A percentile compares a stretch with the other conserved stretches of the same genome.
phyloP scores from a whole-genome alignment of 2,113 vertebrate genomes.

The Steatornis caripensis region DNA sequence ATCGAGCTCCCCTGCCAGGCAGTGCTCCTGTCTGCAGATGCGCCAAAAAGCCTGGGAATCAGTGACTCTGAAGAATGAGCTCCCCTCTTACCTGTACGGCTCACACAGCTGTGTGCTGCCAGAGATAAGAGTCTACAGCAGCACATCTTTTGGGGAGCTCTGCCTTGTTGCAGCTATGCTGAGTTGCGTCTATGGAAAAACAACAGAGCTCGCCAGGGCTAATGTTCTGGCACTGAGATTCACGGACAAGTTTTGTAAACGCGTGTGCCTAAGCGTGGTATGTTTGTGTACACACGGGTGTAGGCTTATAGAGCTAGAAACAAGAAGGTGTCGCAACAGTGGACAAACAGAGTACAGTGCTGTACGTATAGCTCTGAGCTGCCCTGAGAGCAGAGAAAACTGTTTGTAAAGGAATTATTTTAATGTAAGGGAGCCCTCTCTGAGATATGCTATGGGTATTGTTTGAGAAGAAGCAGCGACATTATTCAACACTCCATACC shows the following conservation, averaged over 20 bases:
- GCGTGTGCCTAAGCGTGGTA: not conserved
- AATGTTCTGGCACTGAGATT: not conserved
- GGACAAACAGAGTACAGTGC: not conserved
- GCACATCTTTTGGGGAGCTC: not conserved
- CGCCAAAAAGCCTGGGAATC: not conserved
- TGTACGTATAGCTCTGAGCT: not conserved
- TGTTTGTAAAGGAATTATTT: not conserved
- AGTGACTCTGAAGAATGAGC: not conserved
- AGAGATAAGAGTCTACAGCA: not conserved
- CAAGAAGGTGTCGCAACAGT: not conserved
- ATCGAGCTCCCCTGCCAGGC: not conserved
- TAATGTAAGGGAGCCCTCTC: not conserved
- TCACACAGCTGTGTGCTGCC: not conserved
- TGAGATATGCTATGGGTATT: not conserved
- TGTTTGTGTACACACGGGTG: not conserved
- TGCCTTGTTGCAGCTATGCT: not conserved
- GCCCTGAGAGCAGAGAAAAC: not conserved
- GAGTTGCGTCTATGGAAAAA: not conserved
- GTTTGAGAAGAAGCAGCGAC: not conserved
- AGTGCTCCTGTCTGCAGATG: not conserved
- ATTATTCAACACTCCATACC: not conserved
- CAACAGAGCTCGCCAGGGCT: not conserved
- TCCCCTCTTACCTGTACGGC: fast-evolving
- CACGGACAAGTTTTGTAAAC: not conserved
- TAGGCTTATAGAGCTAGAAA: not conserved